Evolutionary conservation across 2,888 invertebrate species (phyloP), one percentile per base, ranked within the genome.

Genomic region (Eupeodes latifasciatus): DNA sequence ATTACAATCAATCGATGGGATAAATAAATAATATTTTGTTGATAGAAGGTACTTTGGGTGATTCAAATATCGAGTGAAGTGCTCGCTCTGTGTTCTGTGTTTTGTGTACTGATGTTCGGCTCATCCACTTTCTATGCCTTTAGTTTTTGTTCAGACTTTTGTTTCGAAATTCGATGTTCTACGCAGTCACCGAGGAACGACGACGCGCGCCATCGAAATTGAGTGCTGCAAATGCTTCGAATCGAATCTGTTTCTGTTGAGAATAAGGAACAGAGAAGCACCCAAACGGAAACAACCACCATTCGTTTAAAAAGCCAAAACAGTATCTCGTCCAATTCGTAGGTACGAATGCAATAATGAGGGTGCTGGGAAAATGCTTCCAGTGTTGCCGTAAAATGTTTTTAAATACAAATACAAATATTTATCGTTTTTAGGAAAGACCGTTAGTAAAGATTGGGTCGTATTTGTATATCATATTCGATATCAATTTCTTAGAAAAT

Each of bases 1-100:
- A 86, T 86, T 82, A 82, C 40, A 76, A 53, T 74, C 76, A 79
- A 82, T 86, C 79, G 79, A 81, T 86, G 53, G 16, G 64, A 75
- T 57, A 61, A 57, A 79, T 44, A 69, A 69, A 79, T 44, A 69
- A 69, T 53, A 55, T 49, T 74, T 77, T 27, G 64, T 77, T 72
- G 53, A 40, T 81, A 74, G 76, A 66, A 62, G 14, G 10, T 57
- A 12, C n/a, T 72, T 57, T 72, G 11, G 5, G 40, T 40, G 9
- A 9, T n/a, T 27, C 16, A 34, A 6, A 55, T 36, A 71, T 44
- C 7, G 53, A 71, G 47, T 27, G 9, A 55, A 55, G 59, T 34
- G 44, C 55, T 62, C 40, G 40, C 64, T 14, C 6, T 67, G 62
- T 27, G 19, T 19, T 19, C 19, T 14, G 9, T 14, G 34, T 67